Percentiles rank a stretch among this genome's conserved stretches.
These are phyloP conservation scores for Toxotes jaculatrix DNA, from an alignment of 2,113 vertebrate species.

Conservation along the genomic window DNA sequence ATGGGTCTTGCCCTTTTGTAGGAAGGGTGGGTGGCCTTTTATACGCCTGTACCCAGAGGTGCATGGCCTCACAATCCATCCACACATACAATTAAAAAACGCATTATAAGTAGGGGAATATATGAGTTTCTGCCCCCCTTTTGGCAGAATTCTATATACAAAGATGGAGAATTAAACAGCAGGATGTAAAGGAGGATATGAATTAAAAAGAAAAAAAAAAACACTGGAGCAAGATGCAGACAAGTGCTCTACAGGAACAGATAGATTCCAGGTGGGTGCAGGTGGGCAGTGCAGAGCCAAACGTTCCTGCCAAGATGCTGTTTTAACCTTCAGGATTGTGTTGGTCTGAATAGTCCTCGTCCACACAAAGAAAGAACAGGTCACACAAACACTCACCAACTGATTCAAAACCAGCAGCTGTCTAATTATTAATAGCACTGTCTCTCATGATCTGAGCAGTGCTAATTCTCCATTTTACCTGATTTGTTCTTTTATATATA, in stretches of 20 bases:
- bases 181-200: too few species aligned
- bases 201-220: too few species aligned
- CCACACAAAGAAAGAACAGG: not conserved
- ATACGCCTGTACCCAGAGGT: not conserved
- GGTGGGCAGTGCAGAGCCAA: constrained; percentile 5
- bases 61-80: not conserved
- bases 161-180: too few species aligned
- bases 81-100: not conserved
- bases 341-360: constrained; percentile 1
- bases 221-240: not conserved
- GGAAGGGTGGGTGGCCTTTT: too few species aligned
- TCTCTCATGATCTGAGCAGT: constrained; percentile 4
- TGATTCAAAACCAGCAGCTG: not conserved
- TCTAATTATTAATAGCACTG: constrained; percentile 7
- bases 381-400: not conserved
- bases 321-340: not conserved
- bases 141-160: not conserved
- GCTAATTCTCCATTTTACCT: not conserved
- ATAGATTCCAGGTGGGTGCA: not conserved
- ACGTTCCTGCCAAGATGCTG: constrained; percentile 1
- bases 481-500: not conserved
- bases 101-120: not conserved
- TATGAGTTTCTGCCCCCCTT: too few species aligned
- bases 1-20: too few species aligned
- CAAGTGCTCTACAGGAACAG: not conserved